Evolutionary conservation across 2,113 vertebrate species (phyloP), one percentile per base, ranked within the genome.

Genomic region (Megaleporinus macrocephalus): DNA sequence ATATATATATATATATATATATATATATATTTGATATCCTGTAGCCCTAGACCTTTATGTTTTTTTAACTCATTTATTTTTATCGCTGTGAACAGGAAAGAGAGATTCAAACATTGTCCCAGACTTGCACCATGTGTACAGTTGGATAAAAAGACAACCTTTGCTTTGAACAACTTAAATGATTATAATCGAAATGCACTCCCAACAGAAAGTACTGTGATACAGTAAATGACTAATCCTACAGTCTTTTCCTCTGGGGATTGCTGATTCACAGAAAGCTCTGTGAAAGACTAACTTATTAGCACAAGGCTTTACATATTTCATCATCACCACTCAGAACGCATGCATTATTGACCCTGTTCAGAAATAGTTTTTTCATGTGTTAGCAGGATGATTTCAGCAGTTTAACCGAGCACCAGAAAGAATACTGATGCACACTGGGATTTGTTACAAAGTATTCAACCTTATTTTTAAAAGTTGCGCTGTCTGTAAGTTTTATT

Each of bases 341-440:
- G 41, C 65, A 68, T 36, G 65, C 65, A 68, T 68, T 68, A 22
- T 68, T 68, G 65, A 20, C 65, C 30, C 65, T 68, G 16, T 20
- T 68, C 65, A 68, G 29, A 68, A 68, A 68, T 33, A 61, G 16
- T 36, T 33, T 66, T n/a, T 68, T 68, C 18, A 68, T 33, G 30
- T 36, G 66, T 70, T 44, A 13, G 20, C 41, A n/a, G 33, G 13
- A 70, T 44, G 9, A 70, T 70, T 41, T 11, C 33, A 41, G 7
- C 30, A 61, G 57, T 61, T 61, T 61, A 68, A 44, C 20, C n/a
- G 22, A 44, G 11, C 36, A n/a, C 66, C 24, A 44, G 15, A 12
- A 11, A 12, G 4, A 10, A 41, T 22, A 36, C 9, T n/a, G 66
- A 12, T 12, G 3, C 66, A 70, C 33, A 44, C 27, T 5, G 1